Base-by-base conservation (phyloP, 2,797 vertebrate species). In the Darevskia nairensis region DNA sequence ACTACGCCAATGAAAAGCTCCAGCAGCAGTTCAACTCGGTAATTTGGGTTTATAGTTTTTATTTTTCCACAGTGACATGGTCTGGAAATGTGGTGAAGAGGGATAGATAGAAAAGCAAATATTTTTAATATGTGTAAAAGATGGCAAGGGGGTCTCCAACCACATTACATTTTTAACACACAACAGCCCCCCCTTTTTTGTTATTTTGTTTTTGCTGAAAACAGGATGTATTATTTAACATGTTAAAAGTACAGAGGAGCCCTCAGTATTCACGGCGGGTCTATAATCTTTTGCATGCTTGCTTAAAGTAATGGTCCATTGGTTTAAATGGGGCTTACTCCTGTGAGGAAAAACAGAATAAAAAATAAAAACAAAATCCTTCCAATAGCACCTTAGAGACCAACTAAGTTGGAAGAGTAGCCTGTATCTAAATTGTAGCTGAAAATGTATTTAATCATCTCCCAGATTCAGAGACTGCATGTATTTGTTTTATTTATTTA, bases 21-120 rank as follows among this genome's bases (percentile, higher is more conserved):
- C 99, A 99, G 95, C 99, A 99, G 94, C 99, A 99, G 95, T 99
- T 99, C 94, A 99, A 99, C 95, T 98, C 95, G 93, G 99, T 99
- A 96, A 97, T 98, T 68, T 85, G 68, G 29, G 25, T 69, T 85
- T 85, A 87, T 87, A 85, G 88, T 64, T 0, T 0, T 86, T 83
- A 88, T 80, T 27, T 72, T 39, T 25, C 23, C 77, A 11, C 6
- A 9, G n/a, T 86, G 76, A 77, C 23, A 50, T 72, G 35, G 41
- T 17, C 41, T 46, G 6, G 46, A 8, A 13, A 15, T 19, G 76
- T 32, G 69, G 15, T 7, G 32, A 8, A 55, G n/a, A 55, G 50
- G 3, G 15, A 61, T 8, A 19, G 41, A 23, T 27, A 39, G 27
- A 44, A 64, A 87, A 44, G 4, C 21, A 25, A 7, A 59, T 61